Percentiles rank a stretch among this genome's conserved stretches.
phyloP scores from a whole-genome alignment of 2,797 vertebrate genomes.

The Scomberomorus guttatus region DNA sequence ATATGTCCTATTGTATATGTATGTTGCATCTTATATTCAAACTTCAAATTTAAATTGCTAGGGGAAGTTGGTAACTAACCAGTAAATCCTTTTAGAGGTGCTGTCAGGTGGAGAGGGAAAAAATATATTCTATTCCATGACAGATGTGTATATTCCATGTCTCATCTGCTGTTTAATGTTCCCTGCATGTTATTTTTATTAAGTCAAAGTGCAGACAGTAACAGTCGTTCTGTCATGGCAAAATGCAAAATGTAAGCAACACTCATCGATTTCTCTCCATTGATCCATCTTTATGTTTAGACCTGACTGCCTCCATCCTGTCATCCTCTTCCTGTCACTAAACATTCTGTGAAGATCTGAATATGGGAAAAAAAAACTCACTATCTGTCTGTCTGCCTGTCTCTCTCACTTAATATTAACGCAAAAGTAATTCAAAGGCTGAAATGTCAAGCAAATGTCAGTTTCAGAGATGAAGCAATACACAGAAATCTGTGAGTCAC shows the following conservation, averaged over 20 bases:
- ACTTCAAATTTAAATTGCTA: not conserved
- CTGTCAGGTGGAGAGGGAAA: not conserved
- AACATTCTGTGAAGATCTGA: not conserved
- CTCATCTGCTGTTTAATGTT: conserved; percentile 10
- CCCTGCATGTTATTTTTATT: conserved; percentile 12
- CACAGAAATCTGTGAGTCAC: conserved; percentile 15
- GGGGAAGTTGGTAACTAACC: not conserved
- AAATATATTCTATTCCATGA: too few species aligned
- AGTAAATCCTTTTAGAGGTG: not conserved
- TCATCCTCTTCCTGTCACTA: not conserved
- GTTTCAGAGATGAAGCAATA: conserved; percentile 38
- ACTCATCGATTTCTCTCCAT: not conserved
- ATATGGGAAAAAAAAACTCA: not conserved
- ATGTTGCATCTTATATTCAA: not conserved
- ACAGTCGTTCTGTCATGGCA: not conserved
- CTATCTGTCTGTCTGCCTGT: not conserved
- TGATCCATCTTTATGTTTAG: not conserved
- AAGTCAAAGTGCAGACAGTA: not conserved
- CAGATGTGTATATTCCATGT: too few species aligned
- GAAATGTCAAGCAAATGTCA: conserved; percentile 14
- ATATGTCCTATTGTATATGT: too few species aligned
- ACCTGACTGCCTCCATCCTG: not conserved
- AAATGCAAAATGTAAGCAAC: too few species aligned
- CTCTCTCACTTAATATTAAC: not conserved
- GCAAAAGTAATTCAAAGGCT: conserved; percentile 17